Evolutionary conservation across 2,113 vertebrate genomes (phyloP), one percentile per base, ranked within the genome.

Genomic region (Taurulus bubalis): DNA sequence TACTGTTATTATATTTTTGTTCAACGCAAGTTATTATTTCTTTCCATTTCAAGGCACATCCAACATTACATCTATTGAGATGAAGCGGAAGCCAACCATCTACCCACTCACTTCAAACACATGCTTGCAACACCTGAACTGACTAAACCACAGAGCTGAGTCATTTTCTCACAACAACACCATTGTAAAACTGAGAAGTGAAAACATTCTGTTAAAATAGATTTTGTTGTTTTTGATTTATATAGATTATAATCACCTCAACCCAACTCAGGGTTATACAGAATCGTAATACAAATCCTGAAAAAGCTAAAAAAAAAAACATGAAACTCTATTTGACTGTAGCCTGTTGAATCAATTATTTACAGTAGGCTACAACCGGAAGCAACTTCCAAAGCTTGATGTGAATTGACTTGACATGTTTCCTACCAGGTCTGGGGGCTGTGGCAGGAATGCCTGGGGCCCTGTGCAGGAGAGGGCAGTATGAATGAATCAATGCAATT

Each of bases 401-500:
- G 71, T 83, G 75, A 88, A 88, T 83, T n/a, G 72, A 87, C 67
- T 83, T 86, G 85, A 89, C 81, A 51, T 58, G 66, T 75, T 67
- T 85, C 82, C 77, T 82, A 67, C 71, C 83, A 87, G 86, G 89
- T 89, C 86, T 88, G 87, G 75, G 83, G 85, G 90, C 80, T 78
- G 88, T 84, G 79, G 62, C 30, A 79, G 77, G 83, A 92, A 91
- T 89, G 88, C 88, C 88, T 75, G 83, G 73, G 89, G 84, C 88
- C 85, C 82, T 59, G 71, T 10, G 63, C 84, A 86, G 78, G 90
- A 87, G 72, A 84, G 71, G 49, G 70, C 85, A 77, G 77, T 40
- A 78, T 92, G 86, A 92, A 92, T 90, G 88, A 92, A 92, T 89
- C 86, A 86, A 85, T 87, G 78, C 11, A 58, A 91, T 90, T 91